phyloP scores from a whole-genome alignment of 2,113 vertebrate genomes.

The Clarias gariepinus region DNA sequence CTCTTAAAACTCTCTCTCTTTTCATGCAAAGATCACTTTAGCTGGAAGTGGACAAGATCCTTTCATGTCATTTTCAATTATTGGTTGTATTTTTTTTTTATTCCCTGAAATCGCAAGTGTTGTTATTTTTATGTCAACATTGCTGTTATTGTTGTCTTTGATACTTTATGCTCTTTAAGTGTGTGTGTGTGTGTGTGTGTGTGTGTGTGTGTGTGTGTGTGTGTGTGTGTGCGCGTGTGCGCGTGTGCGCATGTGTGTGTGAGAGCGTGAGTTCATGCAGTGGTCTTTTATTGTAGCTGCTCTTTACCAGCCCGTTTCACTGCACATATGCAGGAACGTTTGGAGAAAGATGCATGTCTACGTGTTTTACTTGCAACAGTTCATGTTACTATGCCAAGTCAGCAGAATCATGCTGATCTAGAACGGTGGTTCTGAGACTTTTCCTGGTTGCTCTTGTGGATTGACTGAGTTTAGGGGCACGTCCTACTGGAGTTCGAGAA shows the following conservation, averaged over 20 bases:
- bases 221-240: conserved; percentile 23
- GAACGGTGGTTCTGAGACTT: conserved; percentile 56
- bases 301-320: conserved; percentile 66
- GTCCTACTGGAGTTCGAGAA: conserved; percentile 12
- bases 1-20: conserved; percentile 57
- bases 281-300: conserved; percentile 54
- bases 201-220: conserved; percentile 30
- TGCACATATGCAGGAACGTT: conserved; percentile 50
- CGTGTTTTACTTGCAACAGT: neutral
- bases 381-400: conserved; percentile 20
- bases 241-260: too few relatives aligned
- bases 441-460: conserved; percentile 40
- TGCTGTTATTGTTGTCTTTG: conserved; percentile 63
- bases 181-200: conserved; percentile 50
- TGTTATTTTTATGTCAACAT: conserved; percentile 54
- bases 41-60: conserved; percentile 64
- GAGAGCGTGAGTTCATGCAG: conserved; percentile 51
- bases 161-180: conserved; percentile 60
- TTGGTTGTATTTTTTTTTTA: conserved; percentile 30
- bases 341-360: conserved; percentile 18
- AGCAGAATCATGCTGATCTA: conserved; percentile 7
- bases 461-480: conserved; percentile 10
- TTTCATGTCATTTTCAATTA: conserved; percentile 44
- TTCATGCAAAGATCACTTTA: conserved; percentile 76
- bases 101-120: conserved; percentile 66